A percentile compares a stretch with the other conserved stretches of the same genome.
phyloP scores from a whole-genome alignment of 2,113 vertebrate species.

The Tragelaphus scriptus region DNA sequence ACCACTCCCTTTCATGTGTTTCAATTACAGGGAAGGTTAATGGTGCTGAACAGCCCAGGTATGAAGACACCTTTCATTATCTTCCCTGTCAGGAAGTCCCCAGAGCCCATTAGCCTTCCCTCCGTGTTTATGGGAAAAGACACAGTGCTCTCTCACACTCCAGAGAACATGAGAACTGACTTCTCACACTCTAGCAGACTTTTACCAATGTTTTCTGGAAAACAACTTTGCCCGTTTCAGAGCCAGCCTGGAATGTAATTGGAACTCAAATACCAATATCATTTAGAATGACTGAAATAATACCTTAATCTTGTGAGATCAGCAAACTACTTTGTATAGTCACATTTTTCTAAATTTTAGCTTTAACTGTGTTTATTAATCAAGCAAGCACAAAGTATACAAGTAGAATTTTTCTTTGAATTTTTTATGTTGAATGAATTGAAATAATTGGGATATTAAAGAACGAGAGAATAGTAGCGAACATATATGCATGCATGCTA shows the following conservation, averaged over 20 bases:
- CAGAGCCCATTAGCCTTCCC: too few relatives aligned
- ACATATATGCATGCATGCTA: not conserved
- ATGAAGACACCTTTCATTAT: not conserved
- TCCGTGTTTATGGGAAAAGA: not conserved
- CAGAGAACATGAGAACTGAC: not conserved
- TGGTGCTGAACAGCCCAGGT: not conserved
- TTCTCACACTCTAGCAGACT: not conserved
- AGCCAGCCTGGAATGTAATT: not conserved
- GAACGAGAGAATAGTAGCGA: not conserved
- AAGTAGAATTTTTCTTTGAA: not conserved
- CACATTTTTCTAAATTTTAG: not conserved
- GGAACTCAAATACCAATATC: not conserved
- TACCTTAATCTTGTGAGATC: not conserved
- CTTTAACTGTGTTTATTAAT: not conserved
- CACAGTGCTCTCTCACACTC: not conserved
- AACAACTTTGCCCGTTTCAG: not conserved
- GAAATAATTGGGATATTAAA: not conserved
- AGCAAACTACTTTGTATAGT: not conserved
- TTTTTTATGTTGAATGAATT: not conserved
- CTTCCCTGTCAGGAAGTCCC: not conserved
- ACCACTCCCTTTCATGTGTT: not conserved
- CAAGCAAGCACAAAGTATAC: not conserved
- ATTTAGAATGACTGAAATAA: not conserved
- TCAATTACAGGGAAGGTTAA: not conserved
- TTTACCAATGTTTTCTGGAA: not conserved